phyloP scores from a whole-genome alignment of 2,797 vertebrate genomes.

The Oreochromis grahami region DNA sequence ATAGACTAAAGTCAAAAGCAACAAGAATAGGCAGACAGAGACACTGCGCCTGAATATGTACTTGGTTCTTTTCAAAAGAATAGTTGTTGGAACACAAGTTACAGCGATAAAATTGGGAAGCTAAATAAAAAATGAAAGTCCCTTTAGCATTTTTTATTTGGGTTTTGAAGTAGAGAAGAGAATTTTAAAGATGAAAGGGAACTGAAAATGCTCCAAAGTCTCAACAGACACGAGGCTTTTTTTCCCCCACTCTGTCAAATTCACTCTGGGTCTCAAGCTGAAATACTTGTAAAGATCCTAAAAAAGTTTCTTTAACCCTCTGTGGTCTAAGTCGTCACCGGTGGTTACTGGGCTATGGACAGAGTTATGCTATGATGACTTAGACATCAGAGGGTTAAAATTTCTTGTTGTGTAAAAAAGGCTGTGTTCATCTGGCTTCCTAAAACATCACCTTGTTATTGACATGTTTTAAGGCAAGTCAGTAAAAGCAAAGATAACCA shows the following conservation, averaged over 20 bases:
- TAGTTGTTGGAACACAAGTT: neutral
- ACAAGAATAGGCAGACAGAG: neutral
- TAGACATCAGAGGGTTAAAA: neutral
- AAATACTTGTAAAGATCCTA: neutral
- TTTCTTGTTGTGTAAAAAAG: neutral
- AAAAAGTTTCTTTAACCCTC: neutral
- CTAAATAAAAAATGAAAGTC: neutral
- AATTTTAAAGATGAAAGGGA: neutral
- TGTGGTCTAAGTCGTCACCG: neutral
- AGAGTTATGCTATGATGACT: neutral
- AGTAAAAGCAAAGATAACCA: neutral
- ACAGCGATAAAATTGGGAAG: neutral
- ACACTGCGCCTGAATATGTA: neutral
- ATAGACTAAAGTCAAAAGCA: neutral
- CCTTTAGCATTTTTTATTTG: neutral
- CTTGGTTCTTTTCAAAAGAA: neutral
- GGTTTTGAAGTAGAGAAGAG: neutral
- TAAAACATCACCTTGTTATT: neutral
- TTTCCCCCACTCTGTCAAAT: neutral
- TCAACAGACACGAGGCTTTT: neutral
- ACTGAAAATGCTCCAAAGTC: neutral
- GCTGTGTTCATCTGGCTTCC: neutral
- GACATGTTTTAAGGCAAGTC: neutral
- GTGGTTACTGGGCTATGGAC: neutral
- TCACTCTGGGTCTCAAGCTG: neutral